Conservation (phyloP, 2,113 vertebrate species). For the Atractosteus spatula region DNA sequence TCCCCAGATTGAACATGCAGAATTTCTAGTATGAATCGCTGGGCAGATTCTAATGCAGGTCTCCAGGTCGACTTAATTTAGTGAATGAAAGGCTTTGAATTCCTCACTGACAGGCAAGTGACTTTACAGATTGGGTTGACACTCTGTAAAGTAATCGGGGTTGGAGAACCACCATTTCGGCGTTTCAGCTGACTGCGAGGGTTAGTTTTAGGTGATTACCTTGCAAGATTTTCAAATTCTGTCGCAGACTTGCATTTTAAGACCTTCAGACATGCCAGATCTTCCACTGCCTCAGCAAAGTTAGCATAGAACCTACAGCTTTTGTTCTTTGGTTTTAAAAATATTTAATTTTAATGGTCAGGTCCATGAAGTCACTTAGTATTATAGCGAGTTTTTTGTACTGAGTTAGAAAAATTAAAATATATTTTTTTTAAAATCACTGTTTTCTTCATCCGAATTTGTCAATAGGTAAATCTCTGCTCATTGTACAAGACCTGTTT, state of each 20-base stretch:
- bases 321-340: background rate
- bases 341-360: too few relatives aligned
- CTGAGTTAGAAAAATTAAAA: too few relatives aligned
- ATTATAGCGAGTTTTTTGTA: too few relatives aligned
- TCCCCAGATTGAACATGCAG: slow-evolving; percentile 1
- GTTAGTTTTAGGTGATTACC: slow-evolving; percentile 3
- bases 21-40: background rate
- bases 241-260: background rate
- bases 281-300: background rate
- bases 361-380: too few relatives aligned
- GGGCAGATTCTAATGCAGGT: background rate
- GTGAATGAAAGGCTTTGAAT: background rate
- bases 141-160: slow-evolving; percentile 3
- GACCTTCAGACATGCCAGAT: background rate
- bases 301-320: too few relatives aligned
- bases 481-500: too few relatives aligned
- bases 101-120: background rate
- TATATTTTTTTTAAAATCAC: too few relatives aligned
- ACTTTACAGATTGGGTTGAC: background rate
- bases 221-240: background rate
- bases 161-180: background rate
- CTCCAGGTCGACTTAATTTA: slow-evolving; percentile 9
- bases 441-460: too few relatives aligned
- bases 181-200: slow-evolving; percentile 1
- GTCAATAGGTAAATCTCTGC: too few relatives aligned